A percentile compares a stretch with the other conserved stretches of the same genome.
Evolutionary conservation across 2,888 invertebrate species (phyloP).

Genomic region (Scaptomyza parva): DNA sequence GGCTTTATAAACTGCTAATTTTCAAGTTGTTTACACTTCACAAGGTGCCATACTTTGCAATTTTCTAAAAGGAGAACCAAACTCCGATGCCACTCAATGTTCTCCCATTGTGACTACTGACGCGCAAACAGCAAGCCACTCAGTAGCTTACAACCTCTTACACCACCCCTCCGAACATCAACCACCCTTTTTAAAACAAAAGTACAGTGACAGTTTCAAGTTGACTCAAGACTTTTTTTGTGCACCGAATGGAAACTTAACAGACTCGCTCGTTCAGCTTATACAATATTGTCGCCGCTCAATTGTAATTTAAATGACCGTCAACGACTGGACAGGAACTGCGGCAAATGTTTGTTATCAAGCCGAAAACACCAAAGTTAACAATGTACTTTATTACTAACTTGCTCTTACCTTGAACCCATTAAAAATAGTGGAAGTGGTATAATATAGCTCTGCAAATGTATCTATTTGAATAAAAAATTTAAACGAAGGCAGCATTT

Average conservation of each 20-base stretch:
- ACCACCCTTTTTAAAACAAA: too few relatives aligned
- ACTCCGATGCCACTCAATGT: conserved; percentile 74
- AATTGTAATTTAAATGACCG: conserved; percentile 77
- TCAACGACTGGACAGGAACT: conserved; percentile 47
- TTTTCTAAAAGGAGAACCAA: conserved; percentile 49
- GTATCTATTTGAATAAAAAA: not conserved
- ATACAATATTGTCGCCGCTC: conserved; percentile 77
- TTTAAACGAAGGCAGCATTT: not conserved
- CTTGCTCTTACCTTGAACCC: not conserved
- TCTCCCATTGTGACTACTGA: conserved; percentile 56
- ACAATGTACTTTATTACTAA: conserved; percentile 19
- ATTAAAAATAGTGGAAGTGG: not conserved
- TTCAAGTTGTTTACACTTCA: conserved; percentile 77
- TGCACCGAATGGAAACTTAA: conserved; percentile 58
- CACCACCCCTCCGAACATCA: too few relatives aligned
- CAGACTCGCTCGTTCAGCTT: conserved; percentile 43
- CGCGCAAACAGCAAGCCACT: conserved; percentile 44
- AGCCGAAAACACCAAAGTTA: conserved; percentile 29
- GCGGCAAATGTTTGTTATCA: conserved; percentile 53
- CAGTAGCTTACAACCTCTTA: conserved; percentile 4
- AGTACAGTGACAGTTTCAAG: conserved; percentile 56
- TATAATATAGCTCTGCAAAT: not conserved
- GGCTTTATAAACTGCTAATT: conserved; percentile 78
- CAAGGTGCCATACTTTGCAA: conserved; percentile 56
- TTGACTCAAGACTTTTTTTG: conserved; percentile 71